Conservation (phyloP, 2,888 invertebrate genomes). For the Synanthedon tipuliformis region DNA sequence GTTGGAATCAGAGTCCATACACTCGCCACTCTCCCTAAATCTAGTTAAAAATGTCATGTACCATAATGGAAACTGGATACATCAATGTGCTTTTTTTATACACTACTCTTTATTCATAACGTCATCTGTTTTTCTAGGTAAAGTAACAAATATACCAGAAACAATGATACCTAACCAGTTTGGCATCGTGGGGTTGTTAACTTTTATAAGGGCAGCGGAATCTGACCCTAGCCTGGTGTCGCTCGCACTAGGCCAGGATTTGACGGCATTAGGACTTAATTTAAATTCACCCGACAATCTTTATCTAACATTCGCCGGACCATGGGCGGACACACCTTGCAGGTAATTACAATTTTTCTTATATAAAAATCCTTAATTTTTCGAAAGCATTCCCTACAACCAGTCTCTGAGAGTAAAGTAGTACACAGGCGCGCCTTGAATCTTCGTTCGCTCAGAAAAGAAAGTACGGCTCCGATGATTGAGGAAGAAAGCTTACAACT, state of each 20-base stretch:
- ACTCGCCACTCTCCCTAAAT: too few species aligned
- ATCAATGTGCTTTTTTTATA: constrained; percentile 1
- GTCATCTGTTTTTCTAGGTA: constrained; percentile 70
- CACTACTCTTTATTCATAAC: constrained; percentile 1
- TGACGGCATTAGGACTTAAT: constrained; percentile 97
- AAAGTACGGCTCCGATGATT: too few species aligned
- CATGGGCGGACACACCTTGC: constrained; percentile 98
- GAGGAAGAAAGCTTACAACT: too few species aligned
- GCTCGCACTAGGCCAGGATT: constrained; percentile 96
- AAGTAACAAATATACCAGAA: constrained; percentile 97
- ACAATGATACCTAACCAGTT: constrained; percentile 99
- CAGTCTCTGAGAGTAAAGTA: too few species aligned
- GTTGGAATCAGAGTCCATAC: too few species aligned
- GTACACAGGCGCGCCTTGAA: too few species aligned
- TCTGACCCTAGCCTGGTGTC: constrained; percentile 97
- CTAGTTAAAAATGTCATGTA: too few species aligned
- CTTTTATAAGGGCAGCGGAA: constrained; percentile 98
- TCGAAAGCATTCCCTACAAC: too few species aligned
- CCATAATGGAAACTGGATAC: too few species aligned
- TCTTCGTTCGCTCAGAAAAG: too few species aligned
- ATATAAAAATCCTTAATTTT: too few species aligned
- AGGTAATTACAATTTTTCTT: constrained; percentile 45
- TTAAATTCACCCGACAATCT: constrained; percentile 98
- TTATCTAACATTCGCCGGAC: constrained; percentile 98
- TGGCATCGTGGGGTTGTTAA: constrained; percentile 98